phyloP scores from a whole-genome alignment of 2,797 vertebrate genomes.

The Anguilla anguilla region DNA sequence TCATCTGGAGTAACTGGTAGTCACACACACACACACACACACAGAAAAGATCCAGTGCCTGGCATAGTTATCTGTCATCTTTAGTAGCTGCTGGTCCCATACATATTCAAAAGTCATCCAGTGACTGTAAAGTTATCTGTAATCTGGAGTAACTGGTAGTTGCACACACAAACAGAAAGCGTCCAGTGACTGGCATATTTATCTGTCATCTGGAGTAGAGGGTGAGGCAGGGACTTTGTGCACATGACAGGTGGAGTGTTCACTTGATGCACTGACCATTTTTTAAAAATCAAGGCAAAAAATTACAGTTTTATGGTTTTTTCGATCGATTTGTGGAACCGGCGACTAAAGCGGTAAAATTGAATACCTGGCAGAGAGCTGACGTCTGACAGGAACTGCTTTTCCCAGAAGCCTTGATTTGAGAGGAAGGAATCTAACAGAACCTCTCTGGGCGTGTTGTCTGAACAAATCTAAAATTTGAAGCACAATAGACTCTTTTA shows the following conservation, averaged over 20 bases:
- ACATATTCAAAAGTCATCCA: too few relatives aligned
- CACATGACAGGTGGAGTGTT: background rate
- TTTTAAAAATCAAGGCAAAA: background rate
- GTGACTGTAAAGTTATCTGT: too few relatives aligned
- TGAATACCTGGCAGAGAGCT: background rate
- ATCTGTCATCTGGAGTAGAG: background rate
- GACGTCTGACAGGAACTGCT: background rate
- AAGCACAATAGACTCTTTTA: background rate
- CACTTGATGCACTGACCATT: too few relatives aligned
- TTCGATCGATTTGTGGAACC: background rate
- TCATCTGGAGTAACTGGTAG: too few relatives aligned
- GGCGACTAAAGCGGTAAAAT: background rate
- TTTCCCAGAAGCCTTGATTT: background rate
- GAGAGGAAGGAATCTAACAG: background rate
- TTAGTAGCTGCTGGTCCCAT: too few relatives aligned
- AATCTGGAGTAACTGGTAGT: background rate
- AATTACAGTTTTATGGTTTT: background rate
- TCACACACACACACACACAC: too few relatives aligned
- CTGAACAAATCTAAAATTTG: background rate
- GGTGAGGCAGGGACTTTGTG: background rate
- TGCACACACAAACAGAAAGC: background rate
- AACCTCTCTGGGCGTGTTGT: background rate
- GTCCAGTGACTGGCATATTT: background rate
- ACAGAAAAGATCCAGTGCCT: too few relatives aligned
- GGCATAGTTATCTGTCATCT: too few relatives aligned